Evolutionary conservation across 2,888 invertebrate genomes (phyloP).

Genomic region (Polia nebulosa): DNA sequence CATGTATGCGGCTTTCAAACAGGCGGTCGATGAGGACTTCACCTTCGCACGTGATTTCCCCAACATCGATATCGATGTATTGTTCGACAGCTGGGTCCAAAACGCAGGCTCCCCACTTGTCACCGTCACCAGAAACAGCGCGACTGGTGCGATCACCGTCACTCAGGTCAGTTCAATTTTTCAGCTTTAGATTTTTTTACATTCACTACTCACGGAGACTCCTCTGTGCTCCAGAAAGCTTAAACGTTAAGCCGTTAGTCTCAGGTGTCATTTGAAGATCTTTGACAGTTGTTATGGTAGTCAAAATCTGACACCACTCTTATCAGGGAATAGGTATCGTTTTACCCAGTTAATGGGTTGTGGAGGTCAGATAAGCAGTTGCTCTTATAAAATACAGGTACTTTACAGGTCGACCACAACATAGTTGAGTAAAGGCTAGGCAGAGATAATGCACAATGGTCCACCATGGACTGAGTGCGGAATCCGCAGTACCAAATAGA

Average conservation of each 20-base stretch:
- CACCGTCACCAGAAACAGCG: slow-evolving; percentile 84
- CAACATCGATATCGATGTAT: slow-evolving; percentile 76
- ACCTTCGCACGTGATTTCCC: slow-evolving; percentile 72
- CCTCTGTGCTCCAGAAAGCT: too few relatives aligned
- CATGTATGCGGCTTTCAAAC: slow-evolving; percentile 81
- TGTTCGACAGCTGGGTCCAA: slow-evolving; percentile 92
- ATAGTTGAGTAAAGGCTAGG: not conserved
- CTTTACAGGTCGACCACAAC: not conserved
- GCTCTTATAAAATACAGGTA: not conserved
- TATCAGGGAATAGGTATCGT: not conserved
- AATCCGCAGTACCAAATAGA: too few relatives aligned
- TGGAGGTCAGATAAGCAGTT: not conserved
- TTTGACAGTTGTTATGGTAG: not conserved
- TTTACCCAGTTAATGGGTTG: not conserved
- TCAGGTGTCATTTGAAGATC: not conserved
- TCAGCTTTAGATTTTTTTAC: not conserved
- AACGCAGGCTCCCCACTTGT: slow-evolving; percentile 92
- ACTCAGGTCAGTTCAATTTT: slow-evolving; percentile 78
- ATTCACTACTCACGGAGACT: not conserved
- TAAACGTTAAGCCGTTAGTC: not conserved
- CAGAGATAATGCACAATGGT: too few relatives aligned
- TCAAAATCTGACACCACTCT: too few relatives aligned
- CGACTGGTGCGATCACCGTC: slow-evolving; percentile 75
- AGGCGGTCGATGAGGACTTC: slow-evolving; percentile 77
- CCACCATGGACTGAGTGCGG: too few relatives aligned